A percentile compares a stretch with the other conserved stretches of the same genome.
Conservation (phyloP, 1,140 invertebrate species). For the Leptinotarsa undecemlineata region DNA sequence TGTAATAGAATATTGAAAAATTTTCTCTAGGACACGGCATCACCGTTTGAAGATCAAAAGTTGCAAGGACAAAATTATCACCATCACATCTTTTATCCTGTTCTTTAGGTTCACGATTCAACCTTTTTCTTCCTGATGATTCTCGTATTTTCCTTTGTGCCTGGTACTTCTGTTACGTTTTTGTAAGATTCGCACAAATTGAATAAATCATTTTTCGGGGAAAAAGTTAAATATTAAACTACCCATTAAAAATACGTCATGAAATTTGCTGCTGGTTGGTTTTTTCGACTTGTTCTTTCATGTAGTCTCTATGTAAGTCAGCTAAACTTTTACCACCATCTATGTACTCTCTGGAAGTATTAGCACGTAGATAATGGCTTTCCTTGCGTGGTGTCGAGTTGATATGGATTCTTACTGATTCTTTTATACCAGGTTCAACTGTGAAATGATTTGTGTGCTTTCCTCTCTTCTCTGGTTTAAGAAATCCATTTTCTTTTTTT, state of each 20-base stretch:
- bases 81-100: background rate
- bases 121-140: background rate
- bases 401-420: slow-evolving; percentile 48
- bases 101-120: background rate
- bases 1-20: background rate
- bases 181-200: slow-evolving; percentile 32
- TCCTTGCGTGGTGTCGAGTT: slow-evolving; percentile 50
- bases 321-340: slow-evolving; percentile 49
- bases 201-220: slow-evolving; percentile 36
- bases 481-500: slow-evolving; percentile 29
- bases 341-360: slow-evolving; percentile 47
- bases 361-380: slow-evolving; percentile 49
- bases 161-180: slow-evolving; percentile 13
- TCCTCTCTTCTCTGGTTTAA: slow-evolving; percentile 29
- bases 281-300: slow-evolving; percentile 36
- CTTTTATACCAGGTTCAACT: slow-evolving; percentile 42
- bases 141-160: slow-evolving; percentile 10
- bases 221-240: too few relatives aligned
- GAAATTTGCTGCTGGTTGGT: slow-evolving; percentile 39
- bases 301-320: slow-evolving; percentile 50
- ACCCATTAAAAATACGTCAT: slow-evolving; percentile 47
- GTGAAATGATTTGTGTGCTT: slow-evolving; percentile 49
- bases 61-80: background rate
- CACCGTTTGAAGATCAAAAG: background rate
- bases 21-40: background rate